Evolutionary conservation across 1,140 invertebrate genomes (phyloP), one percentile per base, ranked within the genome.

Genomic region (Watersipora subatra): DNA sequence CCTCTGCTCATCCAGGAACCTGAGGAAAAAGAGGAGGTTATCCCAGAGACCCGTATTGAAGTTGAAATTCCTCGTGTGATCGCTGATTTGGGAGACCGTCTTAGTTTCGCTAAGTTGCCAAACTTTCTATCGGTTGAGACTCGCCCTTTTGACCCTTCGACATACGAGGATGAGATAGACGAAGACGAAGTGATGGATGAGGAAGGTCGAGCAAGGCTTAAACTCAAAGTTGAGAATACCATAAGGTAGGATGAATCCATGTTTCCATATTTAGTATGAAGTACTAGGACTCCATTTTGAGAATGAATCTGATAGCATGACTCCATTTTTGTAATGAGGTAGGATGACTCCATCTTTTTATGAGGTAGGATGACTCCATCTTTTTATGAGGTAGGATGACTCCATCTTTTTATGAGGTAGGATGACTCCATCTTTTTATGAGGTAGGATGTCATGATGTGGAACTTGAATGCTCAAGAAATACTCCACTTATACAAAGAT

Each of bases 101-200:
- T 96, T 70, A 91, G 97, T 77, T 97, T 97, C 77, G 92, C 77
- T 24, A 80, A 80, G 70, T 66, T 80, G 57, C 79, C 79, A 7
- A 80, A 80, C 68, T 80, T 98, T 0, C 73, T 80, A 55, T 81
- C 80, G 73, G 80, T 83, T 26, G 81, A 83, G 70, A 83, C 81
- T 57, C 75, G 94, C 69, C 95, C 95, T 0, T 99, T 97, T 77
- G 94, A 98, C 79, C 85, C 87, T 0, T 87, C 89, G 66, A 92
- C 90, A 0, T 99, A 99, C 79, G 96, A 99, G 82, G 95, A 98
- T 83, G 96, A 99, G 83, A 93, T 98, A 70, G 95, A 98, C 75
- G 96, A 99, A 73, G 94, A 99, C 78, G 94, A 98, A 81, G 92
- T 93, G 0, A 82, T 97, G 61, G 94, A 98, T 79, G 96, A 98